These are phyloP conservation scores for Rhinogobius similis DNA, from an alignment of 2,113 vertebrate species.

Conservation along the genomic window DNA sequence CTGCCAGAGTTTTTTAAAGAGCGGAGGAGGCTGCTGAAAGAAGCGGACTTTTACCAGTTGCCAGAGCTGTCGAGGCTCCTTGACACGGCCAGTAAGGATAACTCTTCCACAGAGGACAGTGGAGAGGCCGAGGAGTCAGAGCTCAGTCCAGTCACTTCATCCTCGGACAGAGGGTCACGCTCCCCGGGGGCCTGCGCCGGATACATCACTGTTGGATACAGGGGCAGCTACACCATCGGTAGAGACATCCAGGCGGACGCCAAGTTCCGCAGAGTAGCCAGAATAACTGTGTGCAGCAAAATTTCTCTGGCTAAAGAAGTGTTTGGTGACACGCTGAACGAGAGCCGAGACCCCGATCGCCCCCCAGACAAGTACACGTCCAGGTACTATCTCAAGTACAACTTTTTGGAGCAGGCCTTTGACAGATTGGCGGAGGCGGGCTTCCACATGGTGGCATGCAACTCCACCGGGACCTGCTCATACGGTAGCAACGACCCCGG, in stretches of 20 bases:
- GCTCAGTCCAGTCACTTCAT: constrained; percentile 73
- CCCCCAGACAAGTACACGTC: constrained; percentile 96
- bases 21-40: constrained; percentile 85
- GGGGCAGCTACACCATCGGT: constrained; percentile 94
- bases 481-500: constrained; percentile 87
- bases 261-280: constrained; percentile 92
- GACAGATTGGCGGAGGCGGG: constrained; percentile 91
- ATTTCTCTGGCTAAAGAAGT: constrained; percentile 95
- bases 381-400: constrained; percentile 98
- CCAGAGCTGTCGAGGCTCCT: constrained; percentile 86
- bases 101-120: constrained; percentile 72
- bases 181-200: constrained; percentile 83
- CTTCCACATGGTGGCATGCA: constrained; percentile 97
- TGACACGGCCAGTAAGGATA: constrained; percentile 73
- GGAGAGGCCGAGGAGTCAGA: constrained; percentile 78
- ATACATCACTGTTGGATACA: constrained; percentile 93
- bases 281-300: constrained; percentile 96
- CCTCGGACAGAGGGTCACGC: constrained; percentile 76
- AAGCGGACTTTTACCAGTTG: constrained; percentile 93
- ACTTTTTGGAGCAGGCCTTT: constrained; percentile 98
- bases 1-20: constrained; percentile 93
- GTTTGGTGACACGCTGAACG: constrained; percentile 95
- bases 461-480: constrained; percentile 95
- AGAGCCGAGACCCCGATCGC: constrained; percentile 94
- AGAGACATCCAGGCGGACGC: constrained; percentile 93